Base-by-base conservation (phyloP, 2,113 vertebrate species). In the Rallus limicola region DNA sequence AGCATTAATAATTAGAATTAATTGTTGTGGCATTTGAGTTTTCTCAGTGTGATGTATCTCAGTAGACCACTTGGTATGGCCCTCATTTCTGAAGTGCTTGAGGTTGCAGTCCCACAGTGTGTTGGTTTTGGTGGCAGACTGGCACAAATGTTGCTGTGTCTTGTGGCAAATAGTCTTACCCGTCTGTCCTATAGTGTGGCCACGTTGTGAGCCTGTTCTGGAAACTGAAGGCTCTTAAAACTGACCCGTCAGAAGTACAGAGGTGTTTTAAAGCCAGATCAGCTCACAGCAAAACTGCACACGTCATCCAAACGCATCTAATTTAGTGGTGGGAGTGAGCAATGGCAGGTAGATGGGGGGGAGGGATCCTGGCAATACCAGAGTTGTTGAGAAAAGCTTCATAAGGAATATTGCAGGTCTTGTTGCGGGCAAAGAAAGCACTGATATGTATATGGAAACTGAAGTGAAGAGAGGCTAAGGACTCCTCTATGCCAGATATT, bases 261-360 rank as follows among this genome's bases (percentile, higher is more conserved):
- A 29, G 28, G 2, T 16, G 10, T 42, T 90, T 86, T 48, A 60
- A 80, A 82, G 33, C 7, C 31, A n/a, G 26, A 48, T 64, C 23
- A 48, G 17, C 14, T 80, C 24, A 56, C 1, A 2, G 18, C 13
- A 40, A 21, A 88, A 20, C 4, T 0, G 1, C 33, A 28, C 25
- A 68, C 68, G 60, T 42, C 20, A 56, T 24, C 20, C 31, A 24
- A 56, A 31, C 1, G 5, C 10, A 70, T 24, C 13, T 44, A 9
- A 18, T 18, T 42, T 60, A 23, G 60, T 19, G 44, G 36, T 58
- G 33, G 59, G 38, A 82, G 10, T 25, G 44, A 60, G 17, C 38
- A 82, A 26, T 0, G 1, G 53, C 15, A 5, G 5, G 8, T 18
- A n/a, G 40, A 29, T 5, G 26, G 15, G 3, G 4, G 3, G 13